Base-by-base conservation (phyloP, 2,797 vertebrate genomes). In the Apogon talboti region DNA sequence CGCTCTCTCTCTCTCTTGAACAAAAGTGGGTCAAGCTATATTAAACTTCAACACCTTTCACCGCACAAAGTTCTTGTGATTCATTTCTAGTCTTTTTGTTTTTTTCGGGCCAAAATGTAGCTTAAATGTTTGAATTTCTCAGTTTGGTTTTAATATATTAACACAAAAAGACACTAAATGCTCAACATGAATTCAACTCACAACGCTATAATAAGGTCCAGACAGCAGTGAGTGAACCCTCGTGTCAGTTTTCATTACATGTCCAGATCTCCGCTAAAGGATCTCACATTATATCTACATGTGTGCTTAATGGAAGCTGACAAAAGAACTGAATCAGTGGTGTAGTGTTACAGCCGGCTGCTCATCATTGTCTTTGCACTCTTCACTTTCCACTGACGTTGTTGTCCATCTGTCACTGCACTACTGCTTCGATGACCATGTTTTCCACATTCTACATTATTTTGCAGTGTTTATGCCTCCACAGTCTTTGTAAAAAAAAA, bases 11-110 rank as follows among this genome's bases (percentile, higher is more conserved):
- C 50, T 63, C 57, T 59, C 7, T 84, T 59, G 72, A 83, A 78
- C 70, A 83, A 86, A 92, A 91, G 79, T 92, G 81, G 89, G 89
- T 86, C 88, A 74, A 56, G 79, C 74, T 89, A 84, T 83, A 84
- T 80, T 83, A 86, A 86, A 90, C 76, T 72, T 79, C 60, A 56
- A 61, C 60, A 71, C 81, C 37, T 86, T 79, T 15, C 75, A 50
- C 66, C 72, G 59, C 53, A 42, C 16, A 43, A 66, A 76, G 66
- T 82, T 74, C 38, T 71, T 70, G 51, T 64, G 46, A 53, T 49
- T 79, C 51, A 51, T 6, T 42, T 46, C 24, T 70, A 45, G 12
- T 46, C 44, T 33, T 66, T 74, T 74, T 71, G 3, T 2, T 37
- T 42, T 6, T 15, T 57, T 42, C 24, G 3, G 15, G 35, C 18